phyloP scores from a whole-genome alignment of 2,113 vertebrate species.

The Meles meles region DNA sequence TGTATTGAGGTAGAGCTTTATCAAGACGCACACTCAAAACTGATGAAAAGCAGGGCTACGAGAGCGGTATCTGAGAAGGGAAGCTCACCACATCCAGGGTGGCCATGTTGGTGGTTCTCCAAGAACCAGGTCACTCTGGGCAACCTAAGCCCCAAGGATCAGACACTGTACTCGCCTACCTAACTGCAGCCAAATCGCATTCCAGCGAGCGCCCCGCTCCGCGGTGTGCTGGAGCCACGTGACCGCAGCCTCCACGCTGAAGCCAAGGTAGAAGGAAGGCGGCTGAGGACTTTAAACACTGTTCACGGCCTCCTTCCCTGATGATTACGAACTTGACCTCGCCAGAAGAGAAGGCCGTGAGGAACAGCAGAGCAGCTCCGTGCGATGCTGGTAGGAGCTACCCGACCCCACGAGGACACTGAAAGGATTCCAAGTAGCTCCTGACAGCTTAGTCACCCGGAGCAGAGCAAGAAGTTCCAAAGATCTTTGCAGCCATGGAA shows the following conservation, averaged over 20 bases:
- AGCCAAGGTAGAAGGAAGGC: background rate
- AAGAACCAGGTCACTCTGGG: background rate
- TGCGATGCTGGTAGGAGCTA: background rate
- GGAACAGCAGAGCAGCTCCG: background rate
- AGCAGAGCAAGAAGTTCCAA: background rate
- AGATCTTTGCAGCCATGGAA: background rate
- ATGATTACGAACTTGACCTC: background rate
- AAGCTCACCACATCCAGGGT: background rate
- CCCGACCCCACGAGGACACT: background rate
- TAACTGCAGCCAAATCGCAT: background rate
- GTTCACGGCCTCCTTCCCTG: background rate
- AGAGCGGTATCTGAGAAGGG: background rate
- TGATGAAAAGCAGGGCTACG: background rate
- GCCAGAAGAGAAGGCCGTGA: background rate
- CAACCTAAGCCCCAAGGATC: background rate
- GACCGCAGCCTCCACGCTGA: background rate
- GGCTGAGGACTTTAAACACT: background rate
- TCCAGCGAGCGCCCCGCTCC: background rate
- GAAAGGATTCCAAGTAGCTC: background rate
- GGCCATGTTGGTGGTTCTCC: background rate
- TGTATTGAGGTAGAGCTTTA: background rate
- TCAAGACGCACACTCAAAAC: background rate
- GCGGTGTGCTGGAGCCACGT: background rate
- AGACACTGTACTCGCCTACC: background rate
- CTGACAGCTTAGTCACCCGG: background rate